Percentiles rank a stretch among this genome's conserved stretches.
These are phyloP conservation scores for Invenusta paracnida DNA, from an alignment of 2,888 invertebrate genomes.

Conservation along the genomic window DNA sequence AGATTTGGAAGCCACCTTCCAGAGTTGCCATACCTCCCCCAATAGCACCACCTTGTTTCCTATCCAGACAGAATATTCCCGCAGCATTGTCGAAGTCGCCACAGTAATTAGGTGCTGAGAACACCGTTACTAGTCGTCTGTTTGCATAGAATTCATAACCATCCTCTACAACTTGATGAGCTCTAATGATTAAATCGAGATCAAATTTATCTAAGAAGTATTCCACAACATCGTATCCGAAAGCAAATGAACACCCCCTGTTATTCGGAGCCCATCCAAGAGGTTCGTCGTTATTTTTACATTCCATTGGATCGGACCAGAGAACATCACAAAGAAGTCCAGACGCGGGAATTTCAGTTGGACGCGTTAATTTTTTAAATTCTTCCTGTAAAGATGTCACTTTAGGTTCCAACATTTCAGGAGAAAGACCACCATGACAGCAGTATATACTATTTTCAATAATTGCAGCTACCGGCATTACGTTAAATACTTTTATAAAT, in stretches of 20 bases:
- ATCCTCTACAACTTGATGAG: conserved; percentile 42
- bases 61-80: conserved; percentile 37
- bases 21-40: neutral
- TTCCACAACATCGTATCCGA: conserved; percentile 38
- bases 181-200: conserved; percentile 39
- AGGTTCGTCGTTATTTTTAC: neutral
- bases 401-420: conserved; percentile 24
- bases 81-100: conserved; percentile 40
- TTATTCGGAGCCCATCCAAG: conserved; percentile 34
- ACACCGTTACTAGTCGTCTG: conserved; percentile 36
- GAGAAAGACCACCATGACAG: conserved; percentile 43
- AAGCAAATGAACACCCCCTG: conserved; percentile 38
- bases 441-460: conserved; percentile 39
- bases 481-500: conserved; percentile 33
- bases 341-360: conserved; percentile 32
- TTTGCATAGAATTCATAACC: conserved; percentile 41
- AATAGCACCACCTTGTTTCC: neutral
- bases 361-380: conserved; percentile 31
- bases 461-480: conserved; percentile 38
- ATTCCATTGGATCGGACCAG: conserved; percentile 40
- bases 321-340: conserved; percentile 41
- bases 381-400: neutral
- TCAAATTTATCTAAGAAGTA: conserved; percentile 39
- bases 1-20: conserved; percentile 40
- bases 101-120: conserved; percentile 41